Evolutionary conservation across 2,797 vertebrate genomes (phyloP), one percentile per base, ranked within the genome.

Genomic region (Lagodon rhomboides): DNA sequence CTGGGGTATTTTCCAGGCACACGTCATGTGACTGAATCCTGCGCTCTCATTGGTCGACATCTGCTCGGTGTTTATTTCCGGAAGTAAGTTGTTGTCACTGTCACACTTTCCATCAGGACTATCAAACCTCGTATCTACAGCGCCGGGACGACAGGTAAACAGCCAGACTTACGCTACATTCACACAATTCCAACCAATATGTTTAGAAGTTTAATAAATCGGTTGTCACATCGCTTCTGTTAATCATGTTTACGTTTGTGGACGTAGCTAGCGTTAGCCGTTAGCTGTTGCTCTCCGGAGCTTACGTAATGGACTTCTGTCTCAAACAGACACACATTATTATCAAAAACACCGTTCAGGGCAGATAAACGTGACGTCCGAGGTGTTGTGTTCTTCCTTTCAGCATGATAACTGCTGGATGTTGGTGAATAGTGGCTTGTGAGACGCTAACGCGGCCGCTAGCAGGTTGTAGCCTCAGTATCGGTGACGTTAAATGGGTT

Each of bases 21-120:
- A 3, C 3, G 73, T 90, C 93, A 93, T 11, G 20, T 94, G 92
- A 93, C 72, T 3, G 11, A 65, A 22, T 1, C 23, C 11, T 0
- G 23, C 0, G 2, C 38, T 81, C 0, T 73, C 17, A 95, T 92
- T 93, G 93, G 93, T 44, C 72, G 38, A 25, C 13, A 12, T 50
- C 12, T 53, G 0, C 58, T 73, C 59, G 25, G 62, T 89, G 85
- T 94, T 93, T 95, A 94, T 93, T 94, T 95, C 93, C 94, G 93
- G 93, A 93, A 93, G 89, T 93, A 82, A 89, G 50, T 86, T 83
- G 59, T 86, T 81, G 74, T 66, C 73, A 73, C 66, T 76, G 58
- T 70, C 78, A 77, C 77, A 89, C 82, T 93, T 93, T 84, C 61
- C 59, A 56, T 25, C 18, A 63, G 73, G 82, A 78, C 41, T 67